A percentile compares a stretch with the other conserved stretches of the same genome.
phyloP scores from a whole-genome alignment of 2,888 invertebrate genomes.

The Leucoma salicis region DNA sequence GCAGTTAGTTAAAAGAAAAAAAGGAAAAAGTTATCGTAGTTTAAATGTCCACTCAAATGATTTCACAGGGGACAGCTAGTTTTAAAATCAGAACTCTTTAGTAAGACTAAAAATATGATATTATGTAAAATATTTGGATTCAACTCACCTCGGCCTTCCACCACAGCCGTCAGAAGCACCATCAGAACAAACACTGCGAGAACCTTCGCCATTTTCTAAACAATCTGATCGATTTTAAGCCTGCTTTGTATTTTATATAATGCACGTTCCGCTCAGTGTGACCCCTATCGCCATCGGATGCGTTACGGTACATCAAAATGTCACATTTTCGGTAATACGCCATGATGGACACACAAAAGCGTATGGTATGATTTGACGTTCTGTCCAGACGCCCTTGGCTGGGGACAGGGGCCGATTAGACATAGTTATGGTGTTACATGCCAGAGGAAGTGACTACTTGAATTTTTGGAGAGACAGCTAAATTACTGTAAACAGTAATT shows the following conservation, averaged over 20 bases:
- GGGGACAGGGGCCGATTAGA: constrained; percentile 25
- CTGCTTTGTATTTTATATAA: constrained; percentile 21
- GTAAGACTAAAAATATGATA: not conserved
- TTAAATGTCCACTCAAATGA: no score
- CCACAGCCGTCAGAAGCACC: constrained; percentile 27
- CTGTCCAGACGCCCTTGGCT: constrained; percentile 35
- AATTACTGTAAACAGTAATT: constrained; percentile 5
- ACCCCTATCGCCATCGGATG: constrained; percentile 26
- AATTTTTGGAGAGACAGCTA: constrained; percentile 2
- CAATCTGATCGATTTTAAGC: constrained; percentile 12
- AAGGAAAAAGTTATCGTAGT: no score
- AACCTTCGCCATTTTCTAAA: constrained; percentile 26
- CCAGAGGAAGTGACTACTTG: constrained; percentile 1
- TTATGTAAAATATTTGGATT: not conserved
- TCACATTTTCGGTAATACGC: constrained; percentile 39
- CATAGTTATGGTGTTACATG: constrained; percentile 10
- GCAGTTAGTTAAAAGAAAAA: no score
- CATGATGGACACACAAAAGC: constrained; percentile 43
- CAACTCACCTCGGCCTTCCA: constrained; percentile 28
- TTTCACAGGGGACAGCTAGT: no score
- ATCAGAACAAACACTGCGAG: constrained; percentile 21
- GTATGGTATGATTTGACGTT: constrained; percentile 34
- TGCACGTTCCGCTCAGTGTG: constrained; percentile 19
- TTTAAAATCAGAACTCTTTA: no score
- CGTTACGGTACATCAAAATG: constrained; percentile 40